Evolutionary conservation across 2,113 vertebrate genomes (phyloP), one percentile per base, ranked within the genome.

Genomic region (Calyptomena viridis): DNA sequence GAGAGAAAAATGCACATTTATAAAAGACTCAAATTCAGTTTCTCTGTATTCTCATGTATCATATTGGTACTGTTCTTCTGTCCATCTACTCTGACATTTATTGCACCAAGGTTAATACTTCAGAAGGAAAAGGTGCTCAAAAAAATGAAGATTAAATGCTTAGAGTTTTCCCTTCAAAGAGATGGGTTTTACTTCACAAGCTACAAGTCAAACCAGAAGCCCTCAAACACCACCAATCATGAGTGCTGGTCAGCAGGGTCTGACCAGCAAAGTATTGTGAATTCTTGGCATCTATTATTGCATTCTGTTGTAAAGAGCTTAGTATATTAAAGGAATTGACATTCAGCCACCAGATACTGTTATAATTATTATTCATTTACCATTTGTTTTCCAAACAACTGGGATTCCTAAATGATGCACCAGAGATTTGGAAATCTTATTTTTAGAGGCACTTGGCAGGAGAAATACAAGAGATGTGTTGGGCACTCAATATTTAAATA

Each of bases 401-500:
- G 53, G 66, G 63, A 84, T 72, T 87, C 85, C 85, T 63, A 90
- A 95, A 94, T 46, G 44, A 74, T 91, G 75, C 79, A 91, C 72
- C 35, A 86, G 95, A 95, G 83, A 72, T 75, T 88, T 84, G n/a
- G 66, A 93, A 90, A 93, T 78, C 55, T 87, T 88, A 79, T 85
- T 96, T 77, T 75, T 17, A 81, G 47, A 86, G 68, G 86, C 90
- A 52, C 44, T 92, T 90, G 72, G 90, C 67, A 94, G 76, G 84
- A 47, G 56, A 86, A 93, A 64, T 62, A 86, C 39, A 91, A 74
- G 82, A 96, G 85, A 94, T 95, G 75, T 84, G 73, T 81, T 93
- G 68, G 68, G 64, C 81, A 86, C 33, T 84, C 60, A 68, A 23
- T 59, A 93, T 84, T 96, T 88, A 93, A 94, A 83, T 10, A 91